These are phyloP conservation scores for Habroteleia sp. DNA, from an alignment of 2,888 invertebrate genomes.

Conservation along the genomic window DNA sequence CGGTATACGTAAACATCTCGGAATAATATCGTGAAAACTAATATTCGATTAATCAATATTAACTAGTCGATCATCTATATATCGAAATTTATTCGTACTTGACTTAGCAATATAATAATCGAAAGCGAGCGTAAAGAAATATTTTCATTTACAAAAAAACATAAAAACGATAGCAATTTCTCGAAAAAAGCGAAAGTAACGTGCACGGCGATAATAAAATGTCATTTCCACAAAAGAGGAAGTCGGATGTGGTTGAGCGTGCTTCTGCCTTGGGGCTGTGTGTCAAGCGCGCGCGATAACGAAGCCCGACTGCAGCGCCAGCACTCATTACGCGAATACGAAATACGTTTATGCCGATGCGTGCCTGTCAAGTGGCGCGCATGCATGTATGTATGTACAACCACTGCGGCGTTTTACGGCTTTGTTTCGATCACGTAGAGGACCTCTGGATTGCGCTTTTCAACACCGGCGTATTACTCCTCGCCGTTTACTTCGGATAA, in stretches of 20 bases:
- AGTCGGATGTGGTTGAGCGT: slow-evolving; percentile 4
- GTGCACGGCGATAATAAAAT: slow-evolving; percentile 13
- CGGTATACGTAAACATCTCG: too few species aligned
- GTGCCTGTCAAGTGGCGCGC: slow-evolving; percentile 14
- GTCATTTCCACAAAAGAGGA: slow-evolving; percentile 30
- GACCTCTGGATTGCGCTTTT: slow-evolving; percentile 34
- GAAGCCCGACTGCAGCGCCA: slow-evolving; percentile 5
- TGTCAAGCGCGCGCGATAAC: slow-evolving; percentile 28
- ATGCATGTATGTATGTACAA: slow-evolving; percentile 18
- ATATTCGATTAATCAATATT: too few species aligned
- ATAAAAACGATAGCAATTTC: neutral
- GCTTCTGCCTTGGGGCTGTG: slow-evolving; percentile 22
- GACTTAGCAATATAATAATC: too few species aligned
- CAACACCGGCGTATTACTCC: slow-evolving; percentile 9
- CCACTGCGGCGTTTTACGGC: slow-evolving; percentile 19
- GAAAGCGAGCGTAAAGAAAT: too few species aligned
- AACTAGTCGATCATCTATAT: too few species aligned
- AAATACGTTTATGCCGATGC: slow-evolving; percentile 22
- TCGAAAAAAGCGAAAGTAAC: slow-evolving; percentile 10
- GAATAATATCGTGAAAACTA: too few species aligned
- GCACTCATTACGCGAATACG: slow-evolving; percentile 15
- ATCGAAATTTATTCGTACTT: too few species aligned
- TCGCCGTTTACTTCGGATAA: slow-evolving; percentile 13
- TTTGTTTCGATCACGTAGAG: slow-evolving; percentile 31
- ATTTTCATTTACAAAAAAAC: too few species aligned